Conservation (phyloP, 2,888 invertebrate species). For the Cephalotes varians region DNA sequence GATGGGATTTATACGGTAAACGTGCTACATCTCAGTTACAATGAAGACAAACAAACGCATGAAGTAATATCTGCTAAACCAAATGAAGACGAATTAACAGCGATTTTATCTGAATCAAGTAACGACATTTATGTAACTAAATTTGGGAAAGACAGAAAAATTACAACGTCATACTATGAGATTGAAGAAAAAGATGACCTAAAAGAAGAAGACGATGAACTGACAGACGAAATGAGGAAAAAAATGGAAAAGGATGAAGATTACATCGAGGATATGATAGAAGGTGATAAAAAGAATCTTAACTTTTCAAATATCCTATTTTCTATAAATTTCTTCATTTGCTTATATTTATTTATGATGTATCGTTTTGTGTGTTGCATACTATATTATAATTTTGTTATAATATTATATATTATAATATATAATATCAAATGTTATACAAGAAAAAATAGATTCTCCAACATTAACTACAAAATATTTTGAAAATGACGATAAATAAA, state of each 20-base stretch:
- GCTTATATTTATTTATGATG: not conserved
- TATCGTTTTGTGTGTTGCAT: too few relatives aligned
- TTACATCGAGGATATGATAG: not conserved
- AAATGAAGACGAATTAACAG: constrained; percentile 36
- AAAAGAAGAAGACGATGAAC: not conserved
- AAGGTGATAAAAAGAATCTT: constrained; percentile 18
- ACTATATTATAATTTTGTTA: too few relatives aligned
- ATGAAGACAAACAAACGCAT: constrained; percentile 66
- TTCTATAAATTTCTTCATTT: constrained; percentile 5
- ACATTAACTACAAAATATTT: too few relatives aligned
- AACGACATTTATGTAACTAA: not conserved
- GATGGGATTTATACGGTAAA: constrained; percentile 68
- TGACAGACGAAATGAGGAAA: not conserved
- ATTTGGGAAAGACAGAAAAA: not conserved
- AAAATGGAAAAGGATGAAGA: not conserved
- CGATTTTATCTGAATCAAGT: constrained; percentile 1
- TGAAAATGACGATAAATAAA: too few relatives aligned
- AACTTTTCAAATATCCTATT: not conserved
- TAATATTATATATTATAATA: too few relatives aligned
- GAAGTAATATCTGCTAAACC: constrained; percentile 55
- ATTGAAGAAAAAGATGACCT: not conserved
- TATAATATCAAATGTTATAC: not conserved
- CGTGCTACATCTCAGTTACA: constrained; percentile 68
- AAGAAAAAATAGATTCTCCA: not conserved
- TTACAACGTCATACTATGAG: not conserved